Conservation (phyloP, 92 coral and sea anemone species). For the Paragorgia papillata region DNA sequence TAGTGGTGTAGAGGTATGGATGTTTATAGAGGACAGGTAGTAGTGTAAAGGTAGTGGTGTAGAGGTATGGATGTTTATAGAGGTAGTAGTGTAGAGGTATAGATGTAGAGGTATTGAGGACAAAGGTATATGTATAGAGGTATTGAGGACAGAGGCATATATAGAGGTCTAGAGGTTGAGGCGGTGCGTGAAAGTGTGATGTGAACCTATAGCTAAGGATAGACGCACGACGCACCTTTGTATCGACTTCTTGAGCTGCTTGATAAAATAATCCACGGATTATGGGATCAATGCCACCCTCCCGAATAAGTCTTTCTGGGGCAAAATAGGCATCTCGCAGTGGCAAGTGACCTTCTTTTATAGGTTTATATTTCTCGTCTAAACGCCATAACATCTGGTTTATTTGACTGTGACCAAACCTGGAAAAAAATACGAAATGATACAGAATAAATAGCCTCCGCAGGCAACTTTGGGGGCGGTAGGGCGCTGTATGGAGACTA, state of each 20-base stretch:
- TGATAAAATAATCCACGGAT: slow-evolving; percentile 74
- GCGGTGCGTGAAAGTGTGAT: no score
- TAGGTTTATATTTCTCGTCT: slow-evolving; percentile 68
- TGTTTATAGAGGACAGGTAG: no score
- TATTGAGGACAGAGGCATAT: no score
- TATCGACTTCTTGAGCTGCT: slow-evolving; percentile 85
- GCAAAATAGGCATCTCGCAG: slow-evolving; percentile 87
- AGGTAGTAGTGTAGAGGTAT: no score
- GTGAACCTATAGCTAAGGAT: no score
- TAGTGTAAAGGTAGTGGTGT: no score
- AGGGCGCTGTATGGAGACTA: neutral
- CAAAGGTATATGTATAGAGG: no score
- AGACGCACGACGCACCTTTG: slow-evolving; percentile 82
- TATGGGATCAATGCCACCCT: slow-evolving; percentile 91
- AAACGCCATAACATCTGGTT: slow-evolving; percentile 71
- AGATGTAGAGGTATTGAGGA: no score
- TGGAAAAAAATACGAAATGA: slow-evolving; percentile 9
- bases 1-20: no score
- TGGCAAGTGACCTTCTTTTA: slow-evolving; percentile 77
- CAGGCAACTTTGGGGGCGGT: no score
- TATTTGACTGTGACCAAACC: slow-evolving; percentile 94
- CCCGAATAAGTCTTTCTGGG: slow-evolving; percentile 81
- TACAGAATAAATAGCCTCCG: neutral
- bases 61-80: no score
- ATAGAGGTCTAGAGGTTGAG: no score